Evolutionary conservation across 2,113 vertebrate species (phyloP), one percentile per base, ranked within the genome.

Genomic region (Bufo bufo): DNA sequence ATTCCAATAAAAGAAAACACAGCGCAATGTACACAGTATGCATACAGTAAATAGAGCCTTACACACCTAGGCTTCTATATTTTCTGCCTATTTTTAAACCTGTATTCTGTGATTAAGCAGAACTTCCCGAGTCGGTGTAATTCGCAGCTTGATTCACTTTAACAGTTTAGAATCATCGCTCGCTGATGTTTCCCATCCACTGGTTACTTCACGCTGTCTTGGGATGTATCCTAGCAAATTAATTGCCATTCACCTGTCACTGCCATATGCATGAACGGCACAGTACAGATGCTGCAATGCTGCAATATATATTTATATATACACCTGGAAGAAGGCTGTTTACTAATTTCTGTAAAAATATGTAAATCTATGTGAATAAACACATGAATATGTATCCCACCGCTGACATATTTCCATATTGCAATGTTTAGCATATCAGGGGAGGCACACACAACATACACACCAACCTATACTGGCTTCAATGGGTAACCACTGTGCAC

Each of bases 171-270:
- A 80, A 10, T 80, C 78, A 17, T 59, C 6, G 14, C 56, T 33
- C 14, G 58, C 7, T 43, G 12, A 78, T 54, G 49, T 78, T 78
- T 61, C 43, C 78, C 58, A 61, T 58, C 54, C 78, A 17, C 54
- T 16, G 23, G 14, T 45, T 45, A 19, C 56, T n/a, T 81, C 54
- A 16, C 56, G 13, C 6, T 23, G 77, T 47, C 78, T 81, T 33
- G 56, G 54, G 47, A 81, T 19, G 33, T 43, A 61, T 81, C 47
- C 45, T 81, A 43, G 78, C 11, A 61, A 33, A 16, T 81, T 81
- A 81, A 81, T 81, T 81, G 78, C 13, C 78, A 7, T 81, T 81
- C 56, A 81, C 54, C 78, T 81, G 78, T 81, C 78, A 61, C 7
- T 61, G 23, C n/a, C 11, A 56, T 23, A 13, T 54, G 49, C 77